A percentile compares a stretch with the other conserved stretches of the same genome.
Conservation (phyloP, 2,888 invertebrate genomes). For the Troides helena region DNA sequence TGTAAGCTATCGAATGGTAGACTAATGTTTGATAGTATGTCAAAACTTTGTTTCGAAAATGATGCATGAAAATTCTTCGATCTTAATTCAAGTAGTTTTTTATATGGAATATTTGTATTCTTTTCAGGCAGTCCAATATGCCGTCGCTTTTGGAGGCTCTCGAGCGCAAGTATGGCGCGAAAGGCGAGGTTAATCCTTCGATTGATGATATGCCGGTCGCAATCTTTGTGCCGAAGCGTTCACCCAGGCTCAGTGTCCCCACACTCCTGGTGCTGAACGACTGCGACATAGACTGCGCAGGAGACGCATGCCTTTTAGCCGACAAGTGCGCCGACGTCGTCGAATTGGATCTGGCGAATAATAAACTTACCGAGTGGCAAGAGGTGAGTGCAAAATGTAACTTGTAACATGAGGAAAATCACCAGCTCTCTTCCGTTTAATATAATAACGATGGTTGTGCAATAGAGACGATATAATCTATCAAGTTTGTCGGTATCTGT, state of each 20-base stretch:
- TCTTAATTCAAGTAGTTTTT: too few species aligned
- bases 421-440: neutral
- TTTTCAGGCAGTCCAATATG: conserved; percentile 76
- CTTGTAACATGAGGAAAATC: neutral
- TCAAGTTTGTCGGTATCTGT: neutral
- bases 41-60: neutral
- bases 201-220: conserved; percentile 86
- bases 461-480: neutral
- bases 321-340: conserved; percentile 94
- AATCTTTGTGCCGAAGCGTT: conserved; percentile 92
- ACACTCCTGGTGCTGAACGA: conserved; percentile 93
- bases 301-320: conserved; percentile 88
- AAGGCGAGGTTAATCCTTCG: conserved; percentile 82
- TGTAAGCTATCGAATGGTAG: neutral
- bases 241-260: conserved; percentile 88
- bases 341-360: conserved; percentile 96
- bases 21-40: neutral
- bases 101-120: neutral
- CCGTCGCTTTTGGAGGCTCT: conserved; percentile 94
- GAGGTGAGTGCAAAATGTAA: conserved; percentile 81
- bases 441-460: neutral
- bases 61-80: neutral
- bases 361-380: conserved; percentile 92
- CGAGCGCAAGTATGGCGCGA: conserved; percentile 90
- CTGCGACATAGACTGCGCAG: conserved; percentile 94